Percentiles rank a stretch among this genome's conserved stretches.
phyloP scores from a whole-genome alignment of 2,113 vertebrate genomes.

The Bostrychus sinensis region DNA sequence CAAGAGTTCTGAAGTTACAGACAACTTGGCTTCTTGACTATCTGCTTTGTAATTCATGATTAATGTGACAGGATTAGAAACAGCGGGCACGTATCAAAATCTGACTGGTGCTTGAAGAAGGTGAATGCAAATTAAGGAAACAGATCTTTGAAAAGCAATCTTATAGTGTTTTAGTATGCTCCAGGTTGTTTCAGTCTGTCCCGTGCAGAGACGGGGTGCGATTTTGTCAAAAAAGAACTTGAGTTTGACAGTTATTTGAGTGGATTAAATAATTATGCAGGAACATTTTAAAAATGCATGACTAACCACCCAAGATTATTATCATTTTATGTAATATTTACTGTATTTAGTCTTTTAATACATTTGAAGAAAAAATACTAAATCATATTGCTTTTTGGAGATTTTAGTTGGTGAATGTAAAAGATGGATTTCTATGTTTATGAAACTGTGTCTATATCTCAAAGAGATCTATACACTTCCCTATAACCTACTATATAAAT shows the following conservation, averaged over 20 bases:
- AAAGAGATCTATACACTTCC: too few relatives aligned
- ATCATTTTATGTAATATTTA: too few relatives aligned
- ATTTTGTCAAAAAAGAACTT: neutral
- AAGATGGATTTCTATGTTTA: too few relatives aligned
- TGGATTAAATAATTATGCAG: neutral
- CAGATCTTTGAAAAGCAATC: neutral
- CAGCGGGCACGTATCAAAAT: conserved; percentile 20
- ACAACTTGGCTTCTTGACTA: conserved; percentile 34
- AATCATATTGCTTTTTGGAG: too few relatives aligned
- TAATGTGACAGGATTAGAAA: conserved; percentile 45
- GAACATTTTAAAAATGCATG: too few relatives aligned
- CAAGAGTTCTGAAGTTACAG: conserved; percentile 66
- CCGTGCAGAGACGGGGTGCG: neutral
- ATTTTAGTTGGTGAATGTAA: too few relatives aligned
- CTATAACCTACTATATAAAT: too few relatives aligned
- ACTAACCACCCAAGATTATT: too few relatives aligned
- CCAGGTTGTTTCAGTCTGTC: neutral
- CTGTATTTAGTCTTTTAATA: too few relatives aligned
- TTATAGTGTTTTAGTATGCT: neutral
- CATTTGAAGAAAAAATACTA: too few relatives aligned
- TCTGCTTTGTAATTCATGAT: conserved; percentile 56
- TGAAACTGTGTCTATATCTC: too few relatives aligned
- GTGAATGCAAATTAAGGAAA: neutral
- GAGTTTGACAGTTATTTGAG: neutral
- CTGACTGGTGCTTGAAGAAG: neutral